These are phyloP conservation scores for Meiosimyza platycephala DNA, from an alignment of 2,888 invertebrate species.

Conservation along the genomic window DNA sequence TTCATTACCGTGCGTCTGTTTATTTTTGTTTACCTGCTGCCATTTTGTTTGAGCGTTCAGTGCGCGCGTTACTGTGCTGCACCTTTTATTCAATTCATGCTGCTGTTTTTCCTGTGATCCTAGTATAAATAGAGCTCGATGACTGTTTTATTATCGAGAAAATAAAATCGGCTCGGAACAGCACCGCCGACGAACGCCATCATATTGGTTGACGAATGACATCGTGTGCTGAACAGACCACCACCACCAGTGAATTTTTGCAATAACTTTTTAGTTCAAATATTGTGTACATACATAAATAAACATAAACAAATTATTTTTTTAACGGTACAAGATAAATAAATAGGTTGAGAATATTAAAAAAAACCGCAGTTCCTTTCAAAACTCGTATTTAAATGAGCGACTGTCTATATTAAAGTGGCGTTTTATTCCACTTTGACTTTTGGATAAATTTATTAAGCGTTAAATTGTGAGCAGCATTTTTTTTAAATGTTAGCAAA, in stretches of 20 bases:
- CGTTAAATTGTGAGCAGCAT: too few species aligned
- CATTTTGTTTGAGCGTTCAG: conserved; percentile 36
- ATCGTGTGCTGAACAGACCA: conserved; percentile 16
- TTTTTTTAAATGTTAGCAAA: too few species aligned
- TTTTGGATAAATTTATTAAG: too few species aligned
- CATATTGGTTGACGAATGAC: background rate
- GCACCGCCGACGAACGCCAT: background rate
- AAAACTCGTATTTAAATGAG: too few species aligned
- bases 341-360: too few species aligned
- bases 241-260: background rate
- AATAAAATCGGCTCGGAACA: conserved; percentile 42
- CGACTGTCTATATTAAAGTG: too few species aligned
- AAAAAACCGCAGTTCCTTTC: too few species aligned
- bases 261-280: too few species aligned
- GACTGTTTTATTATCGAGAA: conserved; percentile 54
- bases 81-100: conserved; percentile 9
- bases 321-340: too few species aligned
- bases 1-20: conserved; percentile 8
- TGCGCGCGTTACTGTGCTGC: conserved; percentile 9
- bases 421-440: too few species aligned
- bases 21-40: conserved; percentile 22
- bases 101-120: conserved; percentile 45
- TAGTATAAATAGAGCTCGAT: conserved; percentile 55
- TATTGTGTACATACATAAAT: too few species aligned
- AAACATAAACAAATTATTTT: too few species aligned